phyloP scores from a whole-genome alignment of 2,113 vertebrate species.

The Protomyctophum bolini region DNA sequence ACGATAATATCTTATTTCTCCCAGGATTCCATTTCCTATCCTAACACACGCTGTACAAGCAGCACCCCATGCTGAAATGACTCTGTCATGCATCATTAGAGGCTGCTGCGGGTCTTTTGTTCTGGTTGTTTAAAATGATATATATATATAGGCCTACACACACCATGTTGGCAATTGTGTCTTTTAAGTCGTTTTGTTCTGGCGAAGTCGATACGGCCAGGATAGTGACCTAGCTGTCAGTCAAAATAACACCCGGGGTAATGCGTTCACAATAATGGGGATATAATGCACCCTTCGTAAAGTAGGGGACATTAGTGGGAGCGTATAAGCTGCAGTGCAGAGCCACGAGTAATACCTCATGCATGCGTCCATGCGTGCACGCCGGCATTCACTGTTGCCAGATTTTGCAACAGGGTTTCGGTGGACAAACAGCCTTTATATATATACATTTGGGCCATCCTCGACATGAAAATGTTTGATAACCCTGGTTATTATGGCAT shows the following conservation, averaged over 20 bases:
- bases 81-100: conserved; percentile 42
- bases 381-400: no score
- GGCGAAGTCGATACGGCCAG: conserved; percentile 1
- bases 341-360: background rate
- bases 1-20: background rate
- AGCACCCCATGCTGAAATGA: conserved; percentile 23
- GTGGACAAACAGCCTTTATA: no score
- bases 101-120: conserved; percentile 4
- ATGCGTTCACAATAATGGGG: conserved; percentile 17
- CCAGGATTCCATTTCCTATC: conserved; percentile 20
- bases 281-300: conserved; percentile 30
- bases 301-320: conserved; percentile 20
- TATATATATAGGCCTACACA: conserved; percentile 8
- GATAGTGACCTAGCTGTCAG: conserved; percentile 37
- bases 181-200: conserved; percentile 40
- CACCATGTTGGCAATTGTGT: conserved; percentile 29
- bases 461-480: no score
- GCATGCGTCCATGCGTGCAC: conserved; percentile 4
- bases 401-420: no score
- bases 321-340: background rate
- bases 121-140: no score
- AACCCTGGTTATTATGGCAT: no score
- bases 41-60: conserved; percentile 11
- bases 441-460: no score
- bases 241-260: conserved; percentile 23